These are phyloP conservation scores for Lathronympha strigana DNA, from an alignment of 2,888 invertebrate species.

Conservation along the genomic window DNA sequence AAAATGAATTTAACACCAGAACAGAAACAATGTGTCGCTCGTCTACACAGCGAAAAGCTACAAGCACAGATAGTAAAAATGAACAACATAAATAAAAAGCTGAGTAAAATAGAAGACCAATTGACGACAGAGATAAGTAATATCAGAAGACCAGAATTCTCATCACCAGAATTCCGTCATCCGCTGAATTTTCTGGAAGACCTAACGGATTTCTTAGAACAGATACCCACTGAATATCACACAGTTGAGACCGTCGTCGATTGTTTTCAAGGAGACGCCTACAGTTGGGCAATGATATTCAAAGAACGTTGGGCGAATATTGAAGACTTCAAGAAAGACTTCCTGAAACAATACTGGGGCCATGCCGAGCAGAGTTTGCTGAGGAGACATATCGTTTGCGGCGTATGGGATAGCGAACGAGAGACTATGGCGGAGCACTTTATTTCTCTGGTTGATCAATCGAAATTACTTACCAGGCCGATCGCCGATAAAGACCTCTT, in stretches of 20 bases:
- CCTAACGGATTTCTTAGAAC: slow-evolving; percentile 1
- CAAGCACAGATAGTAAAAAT: background rate
- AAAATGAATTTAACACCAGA: background rate
- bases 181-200: slow-evolving; percentile 25
- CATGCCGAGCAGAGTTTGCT: slow-evolving; percentile 17
- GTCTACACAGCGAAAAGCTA: background rate
- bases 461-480: slow-evolving; percentile 12
- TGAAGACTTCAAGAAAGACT: slow-evolving; percentile 23
- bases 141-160: slow-evolving; percentile 9
- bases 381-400: slow-evolving; percentile 3
- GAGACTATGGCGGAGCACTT: slow-evolving; percentile 15
- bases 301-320: slow-evolving; percentile 20
- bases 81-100: background rate
- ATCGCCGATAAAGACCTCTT: slow-evolving; percentile 9
- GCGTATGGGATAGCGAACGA: background rate
- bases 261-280: slow-evolving; percentile 17
- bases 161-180: background rate
- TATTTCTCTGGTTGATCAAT: background rate
- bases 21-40: background rate
- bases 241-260: slow-evolving; percentile 10
- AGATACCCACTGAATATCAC: background rate
- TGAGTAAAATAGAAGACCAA: background rate
- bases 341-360: slow-evolving; percentile 19
- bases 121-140: background rate
- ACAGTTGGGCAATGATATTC: slow-evolving; percentile 17